Evolutionary conservation across 2,113 vertebrate genomes (phyloP), one percentile per base, ranked within the genome.

Genomic region (Machaerirhynchus nigripectus): DNA sequence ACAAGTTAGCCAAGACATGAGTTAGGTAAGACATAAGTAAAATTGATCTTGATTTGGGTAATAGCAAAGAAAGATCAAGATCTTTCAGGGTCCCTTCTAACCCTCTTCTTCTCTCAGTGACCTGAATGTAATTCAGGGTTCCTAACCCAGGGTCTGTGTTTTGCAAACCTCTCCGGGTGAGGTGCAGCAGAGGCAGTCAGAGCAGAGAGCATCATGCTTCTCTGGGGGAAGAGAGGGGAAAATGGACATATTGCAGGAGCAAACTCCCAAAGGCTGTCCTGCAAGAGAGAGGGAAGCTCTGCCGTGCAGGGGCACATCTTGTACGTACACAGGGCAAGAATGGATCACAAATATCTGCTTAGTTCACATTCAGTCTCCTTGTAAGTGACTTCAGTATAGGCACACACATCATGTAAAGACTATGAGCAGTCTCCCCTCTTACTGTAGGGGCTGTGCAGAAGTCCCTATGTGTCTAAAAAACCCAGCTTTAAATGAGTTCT

Each of bases 291-390:
- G 31, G 16, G 23, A 75, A 69, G 16, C 3, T 71, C 16, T 91
- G 42, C 24, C 27, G 6, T 13, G 6, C 17, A 73, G 42, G 50
- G 16, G 35, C 4, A 69, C 59, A 47, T 46, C 26, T 13, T 17
- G 3, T 9, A 3, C 2, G 0, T 7, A 8, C 17, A 9, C 21
- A 84, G 59, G 37, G 20, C 63, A 30, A 40, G 14, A 60, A 44
- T 0, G 0, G 3, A 20, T 20, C 37, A 22, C 8, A 47, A 39
- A 5, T 37, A 9, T 53, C 69, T 82, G 40, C 37, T n/a, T 20
- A 44, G 30, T 30, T 83, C 67, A 49, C 20, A 19, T 4, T 6
- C 22, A 90, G 31, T 49, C 9, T 68, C 10, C 1, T 60, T 15
- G 9, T 3, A 7, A 18, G 16, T 49, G 14, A 33, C 60, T 68